Base-by-base conservation (phyloP, 2,113 vertebrate genomes). In the Odontophorus gujanensis region DNA sequence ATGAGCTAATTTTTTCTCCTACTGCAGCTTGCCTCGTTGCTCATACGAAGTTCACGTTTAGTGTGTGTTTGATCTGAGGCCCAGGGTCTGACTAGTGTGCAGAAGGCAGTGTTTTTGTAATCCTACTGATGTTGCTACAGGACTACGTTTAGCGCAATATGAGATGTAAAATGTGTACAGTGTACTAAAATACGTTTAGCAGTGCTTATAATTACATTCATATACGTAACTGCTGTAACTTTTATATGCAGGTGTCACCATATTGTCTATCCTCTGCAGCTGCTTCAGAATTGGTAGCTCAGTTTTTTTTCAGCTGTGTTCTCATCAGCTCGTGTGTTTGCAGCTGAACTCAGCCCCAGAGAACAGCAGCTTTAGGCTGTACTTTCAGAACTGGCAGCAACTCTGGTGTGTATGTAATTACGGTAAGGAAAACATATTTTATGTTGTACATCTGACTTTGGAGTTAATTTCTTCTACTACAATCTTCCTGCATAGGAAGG, bases 171-270 rank as follows among this genome's bases (percentile, higher is more conserved):
- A 40, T 30, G 13, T 22, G 8, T 40, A 36, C 63, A 25, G 7
- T 76, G 36, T 84, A 34, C 45, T 92, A 74, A 85, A 79, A 19
- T 76, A 19, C 3, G 7, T 61, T 88, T 68, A 72, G 43, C 48
- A 58, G 73, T 63, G 48, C 20, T 94, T 48, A 7, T 4, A 40
- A 22, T 42, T 15, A 9, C 53, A 34, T 16, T 87, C 73, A 24
- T 45, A 58, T 67, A 11, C 22, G 40, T 73, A 88, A 24, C n/a
- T 90, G 47, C 9, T 42, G 9, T 11, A 55, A 21, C 51, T 62
- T 81, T 53, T 51, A 55, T 77, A 11, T 0, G 2, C 59, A 14
- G 26, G 3, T 67, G 8, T 3, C 58, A 17, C 48, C 1, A 0
- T 42, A 15, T 66, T 8, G 24, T 40, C 26, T 81, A 26, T 38